Percentiles rank a stretch among this genome's conserved stretches.
phyloP scores from a whole-genome alignment of 2,888 invertebrate species.

The Drosophila recens region DNA sequence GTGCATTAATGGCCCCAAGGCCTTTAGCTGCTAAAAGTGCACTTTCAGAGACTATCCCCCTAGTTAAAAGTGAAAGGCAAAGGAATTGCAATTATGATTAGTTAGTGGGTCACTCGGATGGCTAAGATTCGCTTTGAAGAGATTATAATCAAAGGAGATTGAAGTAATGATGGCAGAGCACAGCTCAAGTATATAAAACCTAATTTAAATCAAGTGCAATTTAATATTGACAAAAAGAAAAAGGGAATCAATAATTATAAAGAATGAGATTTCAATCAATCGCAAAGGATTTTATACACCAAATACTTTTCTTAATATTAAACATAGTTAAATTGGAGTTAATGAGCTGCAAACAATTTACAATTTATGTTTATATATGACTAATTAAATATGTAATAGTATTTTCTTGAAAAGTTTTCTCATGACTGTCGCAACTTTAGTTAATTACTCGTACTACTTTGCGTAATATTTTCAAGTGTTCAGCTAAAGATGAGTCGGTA shows the following conservation, averaged over 20 bases:
- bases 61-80: slow-evolving; percentile 55
- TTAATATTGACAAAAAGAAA: not conserved
- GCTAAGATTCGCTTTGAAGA: slow-evolving; percentile 40
- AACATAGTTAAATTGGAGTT: no score
- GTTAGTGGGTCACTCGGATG: slow-evolving; percentile 47
- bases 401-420: slow-evolving; percentile 15
- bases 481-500: not conserved
- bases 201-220: not conserved
- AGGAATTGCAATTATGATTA: slow-evolving; percentile 55
- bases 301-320: no score
- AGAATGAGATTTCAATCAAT: not conserved
- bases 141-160: slow-evolving; percentile 45
- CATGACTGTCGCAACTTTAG: slow-evolving; percentile 18
- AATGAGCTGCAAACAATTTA: no score
- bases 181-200: not conserved
- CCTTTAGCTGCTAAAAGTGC: slow-evolving; percentile 19
- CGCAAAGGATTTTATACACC: not conserved
- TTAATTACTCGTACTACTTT: slow-evolving; percentile 18
- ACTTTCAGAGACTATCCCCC: not conserved
- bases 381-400: not conserved
- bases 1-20: slow-evolving; percentile 48
- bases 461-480: slow-evolving; percentile 1
- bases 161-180: slow-evolving; percentile 22
- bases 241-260: not conserved
- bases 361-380: not conserved